Conservation (phyloP, 2,888 invertebrate genomes). For the Apamea anceps region DNA sequence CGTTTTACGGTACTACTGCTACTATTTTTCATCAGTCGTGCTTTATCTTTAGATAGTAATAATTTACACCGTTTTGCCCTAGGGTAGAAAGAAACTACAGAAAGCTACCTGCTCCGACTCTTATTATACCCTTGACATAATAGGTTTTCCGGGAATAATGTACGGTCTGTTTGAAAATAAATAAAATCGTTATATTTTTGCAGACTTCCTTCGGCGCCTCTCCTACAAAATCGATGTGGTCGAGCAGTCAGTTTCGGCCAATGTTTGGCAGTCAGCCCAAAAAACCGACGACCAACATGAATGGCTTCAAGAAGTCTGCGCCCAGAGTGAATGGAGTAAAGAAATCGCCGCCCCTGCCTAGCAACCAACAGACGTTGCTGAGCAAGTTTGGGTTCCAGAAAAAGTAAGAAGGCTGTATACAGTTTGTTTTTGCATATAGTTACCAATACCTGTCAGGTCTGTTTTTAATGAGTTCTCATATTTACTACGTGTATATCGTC, state of each 20-base stretch:
- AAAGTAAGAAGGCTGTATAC: slow-evolving; percentile 81
- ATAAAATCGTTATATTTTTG: slow-evolving; percentile 13
- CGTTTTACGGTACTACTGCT: too few relatives aligned
- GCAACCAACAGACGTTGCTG: slow-evolving; percentile 91
- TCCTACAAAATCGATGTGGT: slow-evolving; percentile 61
- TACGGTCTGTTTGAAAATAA: not conserved
- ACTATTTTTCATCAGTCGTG: too few relatives aligned
- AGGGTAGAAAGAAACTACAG: not conserved
- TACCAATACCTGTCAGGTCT: not conserved
- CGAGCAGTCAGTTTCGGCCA: slow-evolving; percentile 58
- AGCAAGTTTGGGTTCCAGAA: slow-evolving; percentile 92
- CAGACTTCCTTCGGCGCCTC: slow-evolving; percentile 79
- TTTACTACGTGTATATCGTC: too few relatives aligned
- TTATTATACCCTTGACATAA: not conserved
- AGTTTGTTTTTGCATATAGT: not conserved
- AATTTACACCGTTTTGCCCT: not conserved
- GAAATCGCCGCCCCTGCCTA: slow-evolving; percentile 77
- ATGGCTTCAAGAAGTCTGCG: slow-evolving; percentile 70
- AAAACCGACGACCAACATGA: slow-evolving; percentile 46
- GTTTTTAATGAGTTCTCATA: not conserved
- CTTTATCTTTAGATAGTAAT: not conserved
- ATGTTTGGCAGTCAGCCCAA: slow-evolving; percentile 45
- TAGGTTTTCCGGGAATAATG: not conserved
- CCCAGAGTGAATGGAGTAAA: slow-evolving; percentile 79
- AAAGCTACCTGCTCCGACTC: not conserved